Percentiles rank a stretch among this genome's conserved stretches.
These are phyloP conservation scores for Ametastegia equiseti DNA, from an alignment of 2,888 invertebrate genomes.

Conservation along the genomic window DNA sequence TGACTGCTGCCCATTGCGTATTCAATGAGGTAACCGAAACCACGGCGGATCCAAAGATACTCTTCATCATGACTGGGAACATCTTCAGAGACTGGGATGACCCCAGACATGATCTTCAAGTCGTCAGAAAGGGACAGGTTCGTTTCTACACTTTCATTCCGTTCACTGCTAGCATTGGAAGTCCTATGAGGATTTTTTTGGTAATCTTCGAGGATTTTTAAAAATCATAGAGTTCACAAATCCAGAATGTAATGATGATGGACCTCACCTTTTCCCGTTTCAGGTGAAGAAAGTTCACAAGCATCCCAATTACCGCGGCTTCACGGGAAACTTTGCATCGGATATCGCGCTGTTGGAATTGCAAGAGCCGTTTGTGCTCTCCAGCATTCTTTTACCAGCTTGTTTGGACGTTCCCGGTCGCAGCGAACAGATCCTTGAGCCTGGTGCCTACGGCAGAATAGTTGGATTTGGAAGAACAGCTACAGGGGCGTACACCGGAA, in stretches of 20 bases:
- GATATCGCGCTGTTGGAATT: constrained; percentile 70
- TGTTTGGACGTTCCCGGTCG: constrained; percentile 64
- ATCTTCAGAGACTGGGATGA: constrained; percentile 67
- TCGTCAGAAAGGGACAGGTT: constrained; percentile 64
- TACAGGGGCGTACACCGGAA: constrained; percentile 59
- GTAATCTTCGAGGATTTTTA: background rate
- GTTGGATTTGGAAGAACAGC: constrained; percentile 72
- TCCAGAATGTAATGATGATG: background rate
- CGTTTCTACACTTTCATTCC: too few species aligned
- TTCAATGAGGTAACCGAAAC: constrained; percentile 62
- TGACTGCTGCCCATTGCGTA: constrained; percentile 75
- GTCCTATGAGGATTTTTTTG: background rate
- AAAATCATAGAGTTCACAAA: background rate
- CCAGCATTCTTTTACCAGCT: constrained; percentile 69
- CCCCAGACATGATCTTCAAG: constrained; percentile 54
- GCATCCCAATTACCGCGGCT: constrained; percentile 65
- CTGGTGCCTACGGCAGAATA: constrained; percentile 66
- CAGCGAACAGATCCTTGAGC: constrained; percentile 60
- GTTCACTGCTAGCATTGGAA: too few species aligned
- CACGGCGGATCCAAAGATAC: constrained; percentile 57
- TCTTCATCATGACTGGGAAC: constrained; percentile 70
- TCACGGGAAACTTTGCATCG: constrained; percentile 65
- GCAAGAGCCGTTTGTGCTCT: constrained; percentile 62
- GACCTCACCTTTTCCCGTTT: too few species aligned
- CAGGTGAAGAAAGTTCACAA: constrained; percentile 68